Evolutionary conservation across 2,888 invertebrate species (phyloP).

Genomic region (Philereme vetulata): DNA sequence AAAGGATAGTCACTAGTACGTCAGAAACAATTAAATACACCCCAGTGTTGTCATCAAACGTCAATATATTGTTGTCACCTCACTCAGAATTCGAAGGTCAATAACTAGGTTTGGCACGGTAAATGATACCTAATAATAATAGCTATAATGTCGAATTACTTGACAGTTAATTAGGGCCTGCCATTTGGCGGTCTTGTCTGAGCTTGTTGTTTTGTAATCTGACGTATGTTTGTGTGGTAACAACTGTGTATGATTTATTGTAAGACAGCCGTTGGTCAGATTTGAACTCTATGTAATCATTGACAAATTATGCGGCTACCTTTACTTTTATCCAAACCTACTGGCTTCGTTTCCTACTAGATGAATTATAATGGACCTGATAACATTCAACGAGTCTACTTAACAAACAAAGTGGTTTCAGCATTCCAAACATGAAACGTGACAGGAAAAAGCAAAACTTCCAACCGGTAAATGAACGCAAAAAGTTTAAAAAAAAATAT

Average conservation of each 20-base stretch:
- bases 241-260: slow-evolving; percentile 73
- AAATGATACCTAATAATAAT: slow-evolving; percentile 53
- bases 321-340: slow-evolving; percentile 59
- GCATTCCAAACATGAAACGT: slow-evolving; percentile 23
- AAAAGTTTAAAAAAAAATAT: slow-evolving; percentile 18
- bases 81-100: slow-evolving; percentile 15
- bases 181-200: slow-evolving; percentile 67
- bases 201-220: slow-evolving; percentile 71
- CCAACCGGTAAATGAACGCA: background rate
- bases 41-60: no score
- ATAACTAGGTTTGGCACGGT: slow-evolving; percentile 42
- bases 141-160: slow-evolving; percentile 72
- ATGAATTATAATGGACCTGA: slow-evolving; percentile 46
- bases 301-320: slow-evolving; percentile 74
- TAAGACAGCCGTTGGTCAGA: slow-evolving; percentile 55
- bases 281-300: slow-evolving; percentile 70
- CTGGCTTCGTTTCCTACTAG: slow-evolving; percentile 46
- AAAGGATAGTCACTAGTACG: no score
- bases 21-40: no score
- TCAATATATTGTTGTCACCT: background rate
- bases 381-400: slow-evolving; percentile 41
- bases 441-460: slow-evolving; percentile 26
- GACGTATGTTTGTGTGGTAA: slow-evolving; percentile 60
- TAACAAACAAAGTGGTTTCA: slow-evolving; percentile 19
- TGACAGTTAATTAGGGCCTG: slow-evolving; percentile 80